A percentile compares a stretch with the other conserved stretches of the same genome.
Conservation (phyloP, 2,113 vertebrate genomes). For the Epinephelus cyanopodus region DNA sequence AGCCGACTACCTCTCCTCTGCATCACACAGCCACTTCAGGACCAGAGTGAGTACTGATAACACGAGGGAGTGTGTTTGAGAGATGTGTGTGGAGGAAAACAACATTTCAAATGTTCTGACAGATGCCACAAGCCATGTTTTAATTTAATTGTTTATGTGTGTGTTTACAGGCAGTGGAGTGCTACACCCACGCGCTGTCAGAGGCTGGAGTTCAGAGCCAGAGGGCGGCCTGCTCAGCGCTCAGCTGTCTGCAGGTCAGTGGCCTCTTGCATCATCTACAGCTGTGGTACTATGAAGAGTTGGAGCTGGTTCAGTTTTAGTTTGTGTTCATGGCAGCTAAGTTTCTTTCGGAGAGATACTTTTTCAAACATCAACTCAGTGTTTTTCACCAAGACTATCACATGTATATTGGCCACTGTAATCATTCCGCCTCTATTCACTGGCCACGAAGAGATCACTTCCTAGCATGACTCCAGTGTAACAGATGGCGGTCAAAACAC, state of each 20-base stretch:
- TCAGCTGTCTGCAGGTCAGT: conserved; percentile 93
- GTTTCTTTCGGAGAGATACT: background rate
- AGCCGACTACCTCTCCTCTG: conserved; percentile 85
- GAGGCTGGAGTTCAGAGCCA: conserved; percentile 89
- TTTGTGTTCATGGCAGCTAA: background rate
- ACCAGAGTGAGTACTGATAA: conserved; percentile 86
- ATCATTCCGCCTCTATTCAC: too few relatives aligned
- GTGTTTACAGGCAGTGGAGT: conserved; percentile 89
- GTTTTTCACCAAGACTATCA: too few relatives aligned
- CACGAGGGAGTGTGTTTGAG: background rate
- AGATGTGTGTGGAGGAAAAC: background rate
- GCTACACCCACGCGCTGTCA: conserved; percentile 92
- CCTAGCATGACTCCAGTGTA: too few relatives aligned
- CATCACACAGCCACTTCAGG: conserved; percentile 88
- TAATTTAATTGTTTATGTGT: conserved; percentile 30
- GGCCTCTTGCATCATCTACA: background rate
- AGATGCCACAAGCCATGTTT: conserved; percentile 20
- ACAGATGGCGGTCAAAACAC: too few relatives aligned
- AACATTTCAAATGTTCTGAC: conserved; percentile 60
- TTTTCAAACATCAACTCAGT: background rate
- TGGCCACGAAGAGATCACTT: too few relatives aligned
- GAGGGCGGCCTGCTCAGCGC: conserved; percentile 91
- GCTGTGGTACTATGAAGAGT: background rate
- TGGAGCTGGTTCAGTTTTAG: background rate
- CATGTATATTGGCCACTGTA: too few relatives aligned